Evolutionary conservation across 2,888 invertebrate species (phyloP).

Genomic region (Noctua pronuba): DNA sequence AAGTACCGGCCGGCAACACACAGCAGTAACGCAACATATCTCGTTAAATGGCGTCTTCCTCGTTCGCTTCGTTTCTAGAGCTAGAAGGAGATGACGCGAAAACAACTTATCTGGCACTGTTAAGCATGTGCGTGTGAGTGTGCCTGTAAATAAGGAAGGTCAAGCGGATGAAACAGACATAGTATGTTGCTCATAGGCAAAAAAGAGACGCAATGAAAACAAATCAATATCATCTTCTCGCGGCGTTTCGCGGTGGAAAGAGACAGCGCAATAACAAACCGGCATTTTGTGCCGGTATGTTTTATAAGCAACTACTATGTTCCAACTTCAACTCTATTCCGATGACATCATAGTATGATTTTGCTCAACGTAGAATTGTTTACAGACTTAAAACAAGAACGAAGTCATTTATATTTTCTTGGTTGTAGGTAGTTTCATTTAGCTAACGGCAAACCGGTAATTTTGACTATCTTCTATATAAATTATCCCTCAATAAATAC

Average conservation of each 20-base stretch:
- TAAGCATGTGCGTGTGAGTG: conserved; percentile 68
- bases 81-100: conserved; percentile 88
- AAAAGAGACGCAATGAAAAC: conserved; percentile 90
- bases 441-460: conserved; percentile 40
- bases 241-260: conserved; percentile 84
- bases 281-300: conserved; percentile 85
- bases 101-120: conserved; percentile 86
- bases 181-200: conserved; percentile 79
- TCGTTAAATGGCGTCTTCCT: conserved; percentile 79
- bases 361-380: conserved; percentile 69
- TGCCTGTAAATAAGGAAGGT: conserved; percentile 88
- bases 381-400: conserved; percentile 72
- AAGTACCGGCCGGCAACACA: conserved; percentile 73
- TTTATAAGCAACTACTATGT: conserved; percentile 69
- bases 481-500: conserved; percentile 12
- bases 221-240: conserved; percentile 89
- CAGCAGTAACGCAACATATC: conserved; percentile 70
- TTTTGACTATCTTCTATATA: conserved; percentile 19
- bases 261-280: conserved; percentile 89
- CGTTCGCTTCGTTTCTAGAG: conserved; percentile 76
- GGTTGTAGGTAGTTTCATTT: conserved; percentile 45
- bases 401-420: conserved; percentile 61
- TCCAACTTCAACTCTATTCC: conserved; percentile 76
- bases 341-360: conserved; percentile 67
- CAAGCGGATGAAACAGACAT: conserved; percentile 82